Percentiles rank a stretch among this genome's conserved stretches.
phyloP scores from a whole-genome alignment of 2,797 vertebrate species.

The Pantherophis alleghaniensis region DNA sequence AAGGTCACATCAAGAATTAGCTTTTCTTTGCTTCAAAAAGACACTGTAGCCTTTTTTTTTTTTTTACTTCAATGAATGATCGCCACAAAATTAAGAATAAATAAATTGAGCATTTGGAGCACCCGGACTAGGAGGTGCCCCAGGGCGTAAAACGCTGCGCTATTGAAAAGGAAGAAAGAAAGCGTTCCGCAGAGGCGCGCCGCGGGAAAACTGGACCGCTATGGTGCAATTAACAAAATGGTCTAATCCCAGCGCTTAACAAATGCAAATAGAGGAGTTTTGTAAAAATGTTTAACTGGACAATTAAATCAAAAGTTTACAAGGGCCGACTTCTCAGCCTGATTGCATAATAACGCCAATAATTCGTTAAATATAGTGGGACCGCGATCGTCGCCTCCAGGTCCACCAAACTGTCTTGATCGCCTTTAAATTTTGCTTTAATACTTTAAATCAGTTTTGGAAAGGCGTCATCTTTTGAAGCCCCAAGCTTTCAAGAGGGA shows the following conservation, averaged over 20 bases:
- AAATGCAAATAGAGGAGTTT: slow-evolving; percentile 99
- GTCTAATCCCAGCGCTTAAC: slow-evolving; percentile 96
- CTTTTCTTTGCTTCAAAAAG: slow-evolving; percentile 99
- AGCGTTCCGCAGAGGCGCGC: slow-evolving; percentile 88
- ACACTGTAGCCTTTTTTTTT: slow-evolving; percentile 96
- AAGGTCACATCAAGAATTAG: slow-evolving; percentile 99
- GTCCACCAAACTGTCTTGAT: slow-evolving; percentile 78
- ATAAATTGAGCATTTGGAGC: slow-evolving; percentile 99
- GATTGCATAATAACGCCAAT: slow-evolving; percentile 86
- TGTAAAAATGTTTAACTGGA: slow-evolving; percentile 99
- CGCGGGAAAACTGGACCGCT: slow-evolving; percentile 90
- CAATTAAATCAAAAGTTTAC: slow-evolving; percentile 98
- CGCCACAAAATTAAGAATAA: slow-evolving; percentile 99
- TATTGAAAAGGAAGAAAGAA: slow-evolving; percentile 91
- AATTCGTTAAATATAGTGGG: slow-evolving; percentile 86
- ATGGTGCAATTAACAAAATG: slow-evolving; percentile 99
- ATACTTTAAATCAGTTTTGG: slow-evolving; percentile 80
- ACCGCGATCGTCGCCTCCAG: slow-evolving; percentile 71
- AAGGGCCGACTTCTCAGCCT: slow-evolving; percentile 85
- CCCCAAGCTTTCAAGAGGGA: slow-evolving; percentile 73
- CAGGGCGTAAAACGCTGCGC: slow-evolving; percentile 94
- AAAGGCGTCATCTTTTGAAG: slow-evolving; percentile 75
- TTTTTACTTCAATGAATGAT: slow-evolving; percentile 99
- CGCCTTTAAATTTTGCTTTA: slow-evolving; percentile 87
- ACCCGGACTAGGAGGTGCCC: slow-evolving; percentile 95